phyloP scores from a whole-genome alignment of 1,140 invertebrate genomes.

The Notospermus geniculatus region DNA sequence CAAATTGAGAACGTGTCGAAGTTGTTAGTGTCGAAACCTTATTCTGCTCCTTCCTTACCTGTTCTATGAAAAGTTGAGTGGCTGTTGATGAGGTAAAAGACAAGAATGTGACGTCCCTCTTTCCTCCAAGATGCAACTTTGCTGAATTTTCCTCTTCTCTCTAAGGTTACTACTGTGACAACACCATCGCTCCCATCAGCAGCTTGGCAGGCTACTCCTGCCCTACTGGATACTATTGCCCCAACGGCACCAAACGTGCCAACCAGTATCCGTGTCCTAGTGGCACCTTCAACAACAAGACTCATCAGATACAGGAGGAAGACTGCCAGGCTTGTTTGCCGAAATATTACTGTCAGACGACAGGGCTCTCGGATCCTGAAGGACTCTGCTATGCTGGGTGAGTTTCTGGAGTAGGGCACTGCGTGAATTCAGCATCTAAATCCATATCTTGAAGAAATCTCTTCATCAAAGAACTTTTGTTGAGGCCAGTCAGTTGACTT shows the following conservation, averaged over 20 bases:
- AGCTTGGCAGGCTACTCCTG: conserved; percentile 37
- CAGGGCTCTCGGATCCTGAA: conserved; percentile 40
- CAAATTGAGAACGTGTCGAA: too few relatives aligned
- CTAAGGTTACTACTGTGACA: conserved; percentile 51
- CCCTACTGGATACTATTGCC: conserved; percentile 46
- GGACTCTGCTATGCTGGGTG: conserved; percentile 46
- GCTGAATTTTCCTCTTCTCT: not conserved
- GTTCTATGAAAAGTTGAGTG: not conserved
- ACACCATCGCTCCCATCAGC: conserved; percentile 31
- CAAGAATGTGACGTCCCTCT: conserved; percentile 6
- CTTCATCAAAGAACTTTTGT: too few relatives aligned
- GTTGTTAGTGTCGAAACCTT: too few relatives aligned
- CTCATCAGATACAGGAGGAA: conserved; percentile 19
- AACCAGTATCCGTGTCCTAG: conserved; percentile 43
- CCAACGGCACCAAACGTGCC: conserved; percentile 27
- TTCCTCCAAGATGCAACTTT: not conserved
- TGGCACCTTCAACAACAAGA: conserved; percentile 47
- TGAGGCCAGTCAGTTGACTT: too few relatives aligned
- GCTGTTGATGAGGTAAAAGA: not conserved
- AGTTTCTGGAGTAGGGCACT: too few relatives aligned
- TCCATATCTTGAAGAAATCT: too few relatives aligned
- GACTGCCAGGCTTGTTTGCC: conserved; percentile 42
- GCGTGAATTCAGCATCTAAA: too few relatives aligned
- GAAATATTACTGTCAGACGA: conserved; percentile 42
- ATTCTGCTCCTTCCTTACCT: not conserved